A percentile compares a stretch with the other conserved stretches of the same genome.
Evolutionary conservation across 2,888 invertebrate genomes (phyloP).

Genomic region (Drosophila pegasa): DNA sequence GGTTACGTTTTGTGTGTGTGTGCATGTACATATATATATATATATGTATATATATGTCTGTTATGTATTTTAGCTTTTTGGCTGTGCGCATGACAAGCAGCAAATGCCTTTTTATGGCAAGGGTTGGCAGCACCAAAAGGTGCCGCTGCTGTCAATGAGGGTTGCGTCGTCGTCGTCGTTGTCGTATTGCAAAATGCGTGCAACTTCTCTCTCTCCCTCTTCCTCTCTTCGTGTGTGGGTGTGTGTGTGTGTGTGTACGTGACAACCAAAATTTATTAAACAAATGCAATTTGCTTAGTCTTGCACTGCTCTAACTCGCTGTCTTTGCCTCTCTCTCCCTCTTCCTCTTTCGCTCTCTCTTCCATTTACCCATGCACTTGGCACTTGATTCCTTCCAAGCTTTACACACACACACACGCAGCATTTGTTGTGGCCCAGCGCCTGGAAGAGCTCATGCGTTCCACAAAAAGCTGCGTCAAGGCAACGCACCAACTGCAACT

Average conservation of each 20-base stretch:
- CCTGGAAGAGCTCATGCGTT: conserved; percentile 33
- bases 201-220: too few species aligned
- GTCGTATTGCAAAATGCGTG: conserved; percentile 37
- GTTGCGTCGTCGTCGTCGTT: conserved; percentile 34
- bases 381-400: conserved; percentile 11
- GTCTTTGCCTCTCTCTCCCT: background rate
- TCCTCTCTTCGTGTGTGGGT: too few species aligned
- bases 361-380: conserved; percentile 2
- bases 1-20: background rate
- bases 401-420: background rate
- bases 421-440: conserved; percentile 30
- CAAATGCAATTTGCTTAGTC: background rate
- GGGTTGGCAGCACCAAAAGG: conserved; percentile 68
- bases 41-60: conserved; percentile 14
- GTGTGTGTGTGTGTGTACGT: conserved; percentile 9
- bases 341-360: background rate
- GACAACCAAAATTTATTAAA: conserved; percentile 1
- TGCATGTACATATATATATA: conserved; percentile 9
- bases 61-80: conserved; percentile 53
- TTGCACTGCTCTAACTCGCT: background rate
- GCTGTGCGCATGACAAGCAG: conserved; percentile 62
- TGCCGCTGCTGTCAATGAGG: conserved; percentile 48
- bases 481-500: conserved; percentile 28
- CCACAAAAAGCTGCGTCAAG: conserved; percentile 26
- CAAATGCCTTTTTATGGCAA: conserved; percentile 66